phyloP scores from a whole-genome alignment of 1,140 invertebrate species.

The Meloidogyne hapla region DNA sequence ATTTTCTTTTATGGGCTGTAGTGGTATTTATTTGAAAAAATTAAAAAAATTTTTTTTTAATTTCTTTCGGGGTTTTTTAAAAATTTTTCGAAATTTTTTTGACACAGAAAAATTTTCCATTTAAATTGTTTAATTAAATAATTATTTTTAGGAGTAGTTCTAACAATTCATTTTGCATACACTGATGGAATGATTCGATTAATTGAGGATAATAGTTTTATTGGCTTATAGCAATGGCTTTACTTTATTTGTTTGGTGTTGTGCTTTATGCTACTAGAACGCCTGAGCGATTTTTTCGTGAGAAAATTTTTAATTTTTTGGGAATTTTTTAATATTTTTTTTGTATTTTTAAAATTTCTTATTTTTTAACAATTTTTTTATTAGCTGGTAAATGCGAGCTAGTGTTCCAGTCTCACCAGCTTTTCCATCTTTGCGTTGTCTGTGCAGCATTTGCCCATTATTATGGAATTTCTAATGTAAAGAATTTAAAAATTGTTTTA shows the following conservation, averaged over 20 bases:
- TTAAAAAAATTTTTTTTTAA: background rate
- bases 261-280: constrained; percentile 89
- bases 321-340: no score
- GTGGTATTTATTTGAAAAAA: no score
- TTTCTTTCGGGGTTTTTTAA: constrained; percentile 5
- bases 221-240: constrained; percentile 93
- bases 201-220: constrained; percentile 76
- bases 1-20: constrained; percentile 59
- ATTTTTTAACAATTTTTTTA: constrained; percentile 13
- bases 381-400: constrained; percentile 66
- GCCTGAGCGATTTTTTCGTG: constrained; percentile 88
- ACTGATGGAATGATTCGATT: constrained; percentile 67
- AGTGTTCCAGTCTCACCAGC: constrained; percentile 91
- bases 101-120: no score
- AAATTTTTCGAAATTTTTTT: no score
- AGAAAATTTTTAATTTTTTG: no score
- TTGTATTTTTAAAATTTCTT: background rate
- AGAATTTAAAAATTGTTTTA: background rate
- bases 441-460: constrained; percentile 97
- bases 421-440: constrained; percentile 95
- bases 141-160: constrained; percentile 66
- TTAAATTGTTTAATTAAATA: no score
- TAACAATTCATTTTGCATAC: constrained; percentile 68
- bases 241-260: constrained; percentile 90
- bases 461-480: constrained; percentile 83